phyloP scores from a whole-genome alignment of 2,888 invertebrate species.

The Archips xylosteana region DNA sequence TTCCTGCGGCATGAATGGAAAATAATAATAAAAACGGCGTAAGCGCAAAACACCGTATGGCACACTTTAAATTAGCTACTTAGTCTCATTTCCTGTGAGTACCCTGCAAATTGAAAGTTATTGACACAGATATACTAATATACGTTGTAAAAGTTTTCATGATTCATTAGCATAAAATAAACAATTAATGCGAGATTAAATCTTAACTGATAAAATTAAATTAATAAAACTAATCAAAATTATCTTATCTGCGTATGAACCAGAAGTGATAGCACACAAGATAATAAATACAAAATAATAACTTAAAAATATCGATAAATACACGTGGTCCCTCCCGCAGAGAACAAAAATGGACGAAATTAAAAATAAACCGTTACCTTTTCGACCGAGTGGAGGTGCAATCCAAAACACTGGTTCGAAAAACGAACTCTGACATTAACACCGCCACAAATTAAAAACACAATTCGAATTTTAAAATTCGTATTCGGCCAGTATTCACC shows the following conservation, averaged over 20 bases:
- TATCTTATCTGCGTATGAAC: conserved; percentile 9
- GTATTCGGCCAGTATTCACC: conserved; percentile 35
- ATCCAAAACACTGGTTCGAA: conserved; percentile 32
- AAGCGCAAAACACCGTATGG: not conserved
- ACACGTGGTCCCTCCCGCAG: conserved; percentile 31
- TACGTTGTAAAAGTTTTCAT: not conserved
- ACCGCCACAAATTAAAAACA: conserved; percentile 28
- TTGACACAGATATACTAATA: not conserved
- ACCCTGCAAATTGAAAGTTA: not conserved
- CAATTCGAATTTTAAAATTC: conserved; percentile 30
- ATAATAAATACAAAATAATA: not conserved
- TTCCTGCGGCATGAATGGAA: not conserved
- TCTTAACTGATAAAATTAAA: not conserved
- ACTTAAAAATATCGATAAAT: conserved; percentile 4
- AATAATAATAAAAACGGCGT: not conserved
- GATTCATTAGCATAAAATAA: not conserved
- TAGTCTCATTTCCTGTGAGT: not conserved
- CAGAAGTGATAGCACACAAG: not conserved
- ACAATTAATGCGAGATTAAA: not conserved
- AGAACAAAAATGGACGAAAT: not conserved
- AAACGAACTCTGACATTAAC: conserved; percentile 20
- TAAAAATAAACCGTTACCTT: conserved; percentile 28
- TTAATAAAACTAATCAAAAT: conserved; percentile 7
- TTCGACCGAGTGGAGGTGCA: conserved; percentile 15
- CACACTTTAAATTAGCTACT: not conserved